Conservation (phyloP, 2,113 vertebrate species). For the Oenanthe oenanthe region DNA sequence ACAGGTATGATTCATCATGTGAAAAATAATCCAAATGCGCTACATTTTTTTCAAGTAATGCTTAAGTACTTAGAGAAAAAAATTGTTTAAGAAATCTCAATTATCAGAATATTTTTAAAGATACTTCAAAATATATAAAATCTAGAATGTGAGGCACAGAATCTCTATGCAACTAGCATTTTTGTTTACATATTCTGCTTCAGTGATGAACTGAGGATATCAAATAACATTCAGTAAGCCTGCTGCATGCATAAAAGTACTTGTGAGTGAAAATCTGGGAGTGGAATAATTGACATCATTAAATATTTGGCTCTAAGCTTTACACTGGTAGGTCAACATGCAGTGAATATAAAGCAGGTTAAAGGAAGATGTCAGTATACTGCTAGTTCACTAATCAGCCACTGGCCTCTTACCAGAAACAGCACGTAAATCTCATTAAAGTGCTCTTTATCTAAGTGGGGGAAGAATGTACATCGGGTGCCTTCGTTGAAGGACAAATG, state of each 20-base stretch:
- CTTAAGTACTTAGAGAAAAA: not conserved
- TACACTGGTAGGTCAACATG: slow-evolving; percentile 6
- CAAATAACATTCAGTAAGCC: not conserved
- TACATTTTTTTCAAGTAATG: not conserved
- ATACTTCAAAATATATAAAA: not conserved
- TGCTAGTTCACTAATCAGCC: not conserved
- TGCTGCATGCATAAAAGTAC: not conserved
- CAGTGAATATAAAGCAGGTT: slow-evolving; percentile 21
- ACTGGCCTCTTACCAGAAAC: slow-evolving; percentile 52
- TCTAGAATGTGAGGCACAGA: not conserved
- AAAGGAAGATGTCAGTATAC: not conserved
- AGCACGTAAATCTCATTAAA: slow-evolving; percentile 57
- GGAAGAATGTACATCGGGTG: slow-evolving; percentile 6
- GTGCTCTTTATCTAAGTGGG: not conserved
- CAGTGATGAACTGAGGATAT: not conserved
- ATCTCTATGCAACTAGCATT: not conserved
- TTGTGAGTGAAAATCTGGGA: not conserved
- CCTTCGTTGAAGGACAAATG: not conserved
- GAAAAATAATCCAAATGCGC: not conserved
- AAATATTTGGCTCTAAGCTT: not conserved
- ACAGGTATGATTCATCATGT: not conserved
- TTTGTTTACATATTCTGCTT: not conserved
- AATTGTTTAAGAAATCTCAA: not conserved
- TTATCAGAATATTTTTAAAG: not conserved
- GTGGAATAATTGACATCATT: not conserved